Evolutionary conservation across 2,113 vertebrate species (phyloP).

Genomic region (Alouatta palliata): DNA sequence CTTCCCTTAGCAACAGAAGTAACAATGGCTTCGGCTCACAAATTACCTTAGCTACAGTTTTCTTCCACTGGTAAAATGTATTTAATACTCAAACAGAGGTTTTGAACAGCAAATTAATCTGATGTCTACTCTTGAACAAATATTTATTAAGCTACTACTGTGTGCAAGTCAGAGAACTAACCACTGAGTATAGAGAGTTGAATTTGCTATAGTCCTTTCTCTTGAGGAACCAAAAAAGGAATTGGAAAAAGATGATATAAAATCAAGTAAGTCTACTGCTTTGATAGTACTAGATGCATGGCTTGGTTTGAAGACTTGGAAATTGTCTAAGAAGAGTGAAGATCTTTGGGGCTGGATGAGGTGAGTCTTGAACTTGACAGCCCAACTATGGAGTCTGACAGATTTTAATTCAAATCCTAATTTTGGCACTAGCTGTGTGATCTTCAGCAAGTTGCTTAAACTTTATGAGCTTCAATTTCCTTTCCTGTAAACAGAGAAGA

Average conservation of each 20-base stretch:
- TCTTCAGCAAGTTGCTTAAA: conserved; percentile 27
- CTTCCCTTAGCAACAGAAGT: conserved; percentile 76
- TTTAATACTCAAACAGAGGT: conserved; percentile 48
- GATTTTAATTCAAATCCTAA: not conserved
- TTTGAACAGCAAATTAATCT: conserved; percentile 60
- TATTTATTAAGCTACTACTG: conserved; percentile 65
- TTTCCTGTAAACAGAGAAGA: not conserved
- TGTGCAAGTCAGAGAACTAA: conserved; percentile 44
- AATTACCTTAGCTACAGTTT: conserved; percentile 75
- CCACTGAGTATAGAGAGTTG: not conserved
- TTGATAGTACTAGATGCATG: not conserved
- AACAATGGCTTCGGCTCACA: conserved; percentile 69
- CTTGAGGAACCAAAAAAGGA: not conserved
- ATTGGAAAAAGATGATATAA: not conserved
- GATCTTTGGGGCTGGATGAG: not conserved
- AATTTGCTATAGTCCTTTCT: conserved; percentile 39
- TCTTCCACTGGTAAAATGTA: conserved; percentile 66
- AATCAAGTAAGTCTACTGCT: conserved; percentile 9
- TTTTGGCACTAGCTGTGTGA: not conserved
- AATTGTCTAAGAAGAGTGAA: not conserved
- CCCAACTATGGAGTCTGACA: not conserved
- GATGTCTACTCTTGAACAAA: conserved; percentile 51
- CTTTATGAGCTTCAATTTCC: not conserved
- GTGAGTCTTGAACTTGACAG: conserved; percentile 27
- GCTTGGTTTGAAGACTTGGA: not conserved